These are phyloP conservation scores for Xiphias gladius DNA, from an alignment of 2,113 vertebrate species.

Conservation along the genomic window DNA sequence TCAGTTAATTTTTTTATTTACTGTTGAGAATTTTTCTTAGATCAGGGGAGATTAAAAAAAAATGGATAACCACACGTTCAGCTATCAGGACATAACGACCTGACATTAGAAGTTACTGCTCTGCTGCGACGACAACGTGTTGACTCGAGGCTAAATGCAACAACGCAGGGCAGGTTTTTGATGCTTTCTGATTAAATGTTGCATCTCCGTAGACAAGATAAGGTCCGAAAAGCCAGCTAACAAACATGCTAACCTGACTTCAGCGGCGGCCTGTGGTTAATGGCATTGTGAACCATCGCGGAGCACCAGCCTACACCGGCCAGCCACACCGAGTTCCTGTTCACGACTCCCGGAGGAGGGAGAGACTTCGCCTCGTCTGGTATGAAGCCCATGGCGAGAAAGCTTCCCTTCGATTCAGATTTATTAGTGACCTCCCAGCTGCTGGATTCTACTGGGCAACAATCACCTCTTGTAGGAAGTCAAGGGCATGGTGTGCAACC, in stretches of 20 bases:
- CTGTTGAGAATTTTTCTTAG: too few relatives aligned
- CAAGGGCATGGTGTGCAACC: constrained; percentile 71
- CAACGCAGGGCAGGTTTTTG: neutral
- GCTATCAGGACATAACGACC: neutral
- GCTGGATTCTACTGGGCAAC: neutral
- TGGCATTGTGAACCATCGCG: constrained; percentile 82
- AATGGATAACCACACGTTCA: neutral
- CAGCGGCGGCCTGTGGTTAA: constrained; percentile 80
- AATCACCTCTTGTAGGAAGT: constrained; percentile 75
- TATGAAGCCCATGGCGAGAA: constrained; percentile 79
- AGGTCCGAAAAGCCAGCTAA: neutral
- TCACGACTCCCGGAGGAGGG: constrained; percentile 85
- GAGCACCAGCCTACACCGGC: constrained; percentile 74
- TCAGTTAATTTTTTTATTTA: too few relatives aligned
- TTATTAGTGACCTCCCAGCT: constrained; percentile 5
- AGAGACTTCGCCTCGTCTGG: constrained; percentile 84
- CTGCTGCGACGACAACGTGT: too few relatives aligned
- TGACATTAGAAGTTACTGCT: neutral
- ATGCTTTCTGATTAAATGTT: neutral
- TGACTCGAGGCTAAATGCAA: neutral
- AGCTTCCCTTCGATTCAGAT: neutral
- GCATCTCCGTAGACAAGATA: accelerated
- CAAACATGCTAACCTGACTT: constrained; percentile 79
- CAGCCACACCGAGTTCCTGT: constrained; percentile 82
- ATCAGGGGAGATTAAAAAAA: too few relatives aligned